Base-by-base conservation (phyloP, 2,888 invertebrate species). In the Acanthosoma haemorrhoidale region DNA sequence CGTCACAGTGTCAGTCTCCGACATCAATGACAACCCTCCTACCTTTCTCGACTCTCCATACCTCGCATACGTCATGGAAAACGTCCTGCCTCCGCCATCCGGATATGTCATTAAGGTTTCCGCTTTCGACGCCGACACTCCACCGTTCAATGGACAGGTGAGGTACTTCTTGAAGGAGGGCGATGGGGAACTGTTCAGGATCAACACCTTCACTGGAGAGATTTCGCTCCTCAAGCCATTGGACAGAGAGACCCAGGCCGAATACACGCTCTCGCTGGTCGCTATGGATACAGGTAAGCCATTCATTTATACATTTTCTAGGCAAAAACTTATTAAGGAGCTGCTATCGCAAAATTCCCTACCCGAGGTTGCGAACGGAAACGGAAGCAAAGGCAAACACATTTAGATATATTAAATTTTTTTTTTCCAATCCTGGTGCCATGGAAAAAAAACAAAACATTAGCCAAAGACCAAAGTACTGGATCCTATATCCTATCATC, bases 31-130 rank as follows among this genome's bases (percentile, higher is more conserved):
- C 82, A 94, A 94, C 79, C 89, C 91, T 32, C 96, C 96, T 57
- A 89, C 92, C 57, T 96, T 96, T 81, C 82, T 93, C 75, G 92
- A 96, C 81, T 94, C 95, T n/a, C 96, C 96, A 0, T 96, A 95
- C 81, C 83, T 93, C 78, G 93, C 94, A 4, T 90, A 91, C 79
- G 94, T 96, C 70, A 92, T 94, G 89, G 96, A 97, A 82, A 93
- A 94, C 80, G 88, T 91, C 77, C 86, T 91, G 74, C 90, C 91
- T 70, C 89, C 90, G 63, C 89, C 87, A 18, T 88, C 84, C 76
- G 91, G 91, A 66, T 91, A 90, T 79, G 87, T 92, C 76, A 76
- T 75, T 39, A 74, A 91, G 75, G 91, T 96, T 63, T 87, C 88
- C 75, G 96, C 95, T 29, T 89, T 89, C 80, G 96, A 96, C 79